Percentiles rank a stretch among this genome's conserved stretches.
phyloP scores from a whole-genome alignment of 53 echinoderm and acorn worm genomes.

The Temnopleurus reevesii region DNA sequence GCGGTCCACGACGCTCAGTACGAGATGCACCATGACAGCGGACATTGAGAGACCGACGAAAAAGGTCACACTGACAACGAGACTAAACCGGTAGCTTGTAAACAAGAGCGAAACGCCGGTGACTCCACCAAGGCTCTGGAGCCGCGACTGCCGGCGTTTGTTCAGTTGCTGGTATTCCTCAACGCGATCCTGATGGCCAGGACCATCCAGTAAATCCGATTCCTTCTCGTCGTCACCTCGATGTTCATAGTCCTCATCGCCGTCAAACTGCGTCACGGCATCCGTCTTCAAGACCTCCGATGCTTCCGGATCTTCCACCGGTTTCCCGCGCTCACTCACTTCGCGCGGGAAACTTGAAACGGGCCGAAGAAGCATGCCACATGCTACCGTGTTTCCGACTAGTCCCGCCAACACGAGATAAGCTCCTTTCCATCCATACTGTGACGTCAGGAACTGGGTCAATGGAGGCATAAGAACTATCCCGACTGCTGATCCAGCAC shows the following conservation, averaged over 20 bases:
- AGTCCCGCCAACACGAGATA: conserved; percentile 32
- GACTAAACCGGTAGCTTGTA: conserved; percentile 22
- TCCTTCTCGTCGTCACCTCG: neutral
- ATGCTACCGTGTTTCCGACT: neutral
- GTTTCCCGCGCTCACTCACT: neutral
- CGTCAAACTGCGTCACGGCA: conserved; percentile 32
- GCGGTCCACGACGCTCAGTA: conserved; percentile 21
- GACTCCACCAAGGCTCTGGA: conserved; percentile 10
- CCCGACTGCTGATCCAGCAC: conserved; percentile 36
- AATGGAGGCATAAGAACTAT: conserved; percentile 25
- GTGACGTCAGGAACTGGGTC: neutral
- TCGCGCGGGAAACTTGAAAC: neutral
- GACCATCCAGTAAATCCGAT: neutral
- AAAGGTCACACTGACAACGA: neutral
- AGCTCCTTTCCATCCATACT: conserved; percentile 43
- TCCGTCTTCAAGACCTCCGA: neutral
- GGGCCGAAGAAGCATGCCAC: conserved; percentile 48
- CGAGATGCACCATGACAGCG: conserved; percentile 25
- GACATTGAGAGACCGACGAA: conserved; percentile 15
- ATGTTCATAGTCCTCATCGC: neutral
- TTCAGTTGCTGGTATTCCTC: conserved; percentile 16
- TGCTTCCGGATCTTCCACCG: neutral
- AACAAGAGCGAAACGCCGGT: conserved; percentile 16
- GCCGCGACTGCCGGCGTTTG: neutral
- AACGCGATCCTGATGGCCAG: neutral